These are phyloP conservation scores for Cheumatopsyche charites DNA, from an alignment of 1,140 invertebrate species.

Conservation along the genomic window DNA sequence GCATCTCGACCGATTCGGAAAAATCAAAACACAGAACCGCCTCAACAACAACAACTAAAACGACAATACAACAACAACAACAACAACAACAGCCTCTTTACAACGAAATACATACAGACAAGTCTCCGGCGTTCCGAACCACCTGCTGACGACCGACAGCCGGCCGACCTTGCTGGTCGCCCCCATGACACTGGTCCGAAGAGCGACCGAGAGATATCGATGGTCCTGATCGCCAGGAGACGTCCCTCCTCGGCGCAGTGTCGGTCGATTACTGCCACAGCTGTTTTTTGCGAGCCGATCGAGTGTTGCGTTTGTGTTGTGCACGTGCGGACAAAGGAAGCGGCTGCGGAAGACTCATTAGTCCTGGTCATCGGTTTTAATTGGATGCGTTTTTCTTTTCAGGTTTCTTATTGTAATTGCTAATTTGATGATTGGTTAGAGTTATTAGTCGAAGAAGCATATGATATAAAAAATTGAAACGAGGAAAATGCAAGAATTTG, in stretches of 20 bases:
- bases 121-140: slow-evolving; percentile 45
- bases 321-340: too few species aligned
- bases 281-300: neutral
- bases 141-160: slow-evolving; percentile 45
- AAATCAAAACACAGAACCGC: too few species aligned
- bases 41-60: too few species aligned
- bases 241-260: neutral
- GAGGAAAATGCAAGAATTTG: neutral
- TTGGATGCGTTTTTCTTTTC: too few species aligned
- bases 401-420: too few species aligned
- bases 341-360: too few species aligned
- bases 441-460: too few species aligned
- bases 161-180: slow-evolving; percentile 43
- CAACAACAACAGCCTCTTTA: neutral
- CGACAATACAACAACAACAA: too few species aligned
- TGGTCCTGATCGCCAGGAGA: slow-evolving; percentile 17
- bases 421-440: too few species aligned
- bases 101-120: slow-evolving; percentile 28
- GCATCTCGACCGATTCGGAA: too few species aligned
- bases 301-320: too few species aligned
- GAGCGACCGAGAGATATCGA: neutral
- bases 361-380: too few species aligned
- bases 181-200: slow-evolving; percentile 43
- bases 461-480: neutral
- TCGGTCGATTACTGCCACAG: neutral